Percentiles rank a stretch among this genome's conserved stretches.
These are phyloP conservation scores for Eupithecia subfuscata DNA, from an alignment of 2,888 invertebrate genomes.

Conservation along the genomic window DNA sequence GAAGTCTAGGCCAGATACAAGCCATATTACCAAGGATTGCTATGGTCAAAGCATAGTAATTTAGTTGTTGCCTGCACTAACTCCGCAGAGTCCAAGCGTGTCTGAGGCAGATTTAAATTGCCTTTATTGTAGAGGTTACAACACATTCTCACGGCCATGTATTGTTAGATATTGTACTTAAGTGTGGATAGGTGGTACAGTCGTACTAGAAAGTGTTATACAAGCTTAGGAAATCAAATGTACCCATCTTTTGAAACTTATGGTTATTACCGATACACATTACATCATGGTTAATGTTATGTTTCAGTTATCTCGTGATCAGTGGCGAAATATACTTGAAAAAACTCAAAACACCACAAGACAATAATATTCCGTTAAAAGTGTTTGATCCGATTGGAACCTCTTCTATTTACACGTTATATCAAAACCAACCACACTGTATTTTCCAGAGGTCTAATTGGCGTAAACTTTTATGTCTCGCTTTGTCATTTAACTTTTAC, in stretches of 20 bases:
- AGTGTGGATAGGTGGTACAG: conserved; percentile 29
- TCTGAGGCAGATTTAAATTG: conserved; percentile 69
- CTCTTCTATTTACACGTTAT: background rate
- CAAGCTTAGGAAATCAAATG: background rate
- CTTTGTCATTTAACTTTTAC: background rate
- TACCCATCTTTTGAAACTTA: background rate
- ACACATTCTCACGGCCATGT: conserved; percentile 73
- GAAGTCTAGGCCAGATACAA: background rate
- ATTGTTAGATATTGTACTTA: conserved; percentile 52
- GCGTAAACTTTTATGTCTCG: background rate
- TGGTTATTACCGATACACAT: background rate
- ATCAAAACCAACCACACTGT: background rate
- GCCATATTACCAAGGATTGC: background rate
- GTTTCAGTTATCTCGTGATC: background rate
- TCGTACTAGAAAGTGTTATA: conserved; percentile 7
- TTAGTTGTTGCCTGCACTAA: conserved; percentile 13
- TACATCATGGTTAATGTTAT: background rate
- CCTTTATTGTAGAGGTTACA: conserved; percentile 71
- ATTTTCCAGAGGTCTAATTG: background rate
- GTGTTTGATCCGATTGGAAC: background rate
- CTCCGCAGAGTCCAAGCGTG: conserved; percentile 60
- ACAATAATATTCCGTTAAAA: background rate
- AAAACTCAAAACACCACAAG: background rate
- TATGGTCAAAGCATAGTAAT: conserved; percentile 9
- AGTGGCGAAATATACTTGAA: background rate